A percentile compares a stretch with the other conserved stretches of the same genome.
These are phyloP conservation scores for Portevinia maculata DNA, from an alignment of 2,888 invertebrate species.

Conservation along the genomic window DNA sequence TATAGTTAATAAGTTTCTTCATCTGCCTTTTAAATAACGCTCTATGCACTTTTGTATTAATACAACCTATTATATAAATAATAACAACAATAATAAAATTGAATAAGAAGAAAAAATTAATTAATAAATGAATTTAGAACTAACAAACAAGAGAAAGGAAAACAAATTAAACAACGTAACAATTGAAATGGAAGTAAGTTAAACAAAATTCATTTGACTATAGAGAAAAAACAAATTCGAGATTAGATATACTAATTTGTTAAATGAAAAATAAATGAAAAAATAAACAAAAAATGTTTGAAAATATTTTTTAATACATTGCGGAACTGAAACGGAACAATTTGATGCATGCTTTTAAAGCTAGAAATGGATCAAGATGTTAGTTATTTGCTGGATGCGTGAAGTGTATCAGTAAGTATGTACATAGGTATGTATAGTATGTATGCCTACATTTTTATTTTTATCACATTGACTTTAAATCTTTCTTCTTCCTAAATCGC, in stretches of 20 bases:
- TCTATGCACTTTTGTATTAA: conserved; percentile 73
- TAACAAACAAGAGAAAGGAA: conserved; percentile 23
- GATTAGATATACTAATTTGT: conserved; percentile 72
- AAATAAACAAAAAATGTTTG: conserved; percentile 38
- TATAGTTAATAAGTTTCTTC: conserved; percentile 68
- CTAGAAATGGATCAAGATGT: no score
- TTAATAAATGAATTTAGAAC: conserved; percentile 49
- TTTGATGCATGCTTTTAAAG: no score
- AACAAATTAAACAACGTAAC: conserved; percentile 47
- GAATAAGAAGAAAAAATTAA: conserved; percentile 42
- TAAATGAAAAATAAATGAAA: conserved; percentile 70
- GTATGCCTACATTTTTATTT: no score
- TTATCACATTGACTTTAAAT: no score
- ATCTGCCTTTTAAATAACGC: conserved; percentile 73
- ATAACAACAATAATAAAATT: conserved; percentile 57
- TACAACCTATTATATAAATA: conserved; percentile 68
- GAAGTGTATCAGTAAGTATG: no score
- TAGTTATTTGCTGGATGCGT: no score
- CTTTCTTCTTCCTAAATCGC: no score
- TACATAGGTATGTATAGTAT: no score
- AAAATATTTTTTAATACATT: background rate
- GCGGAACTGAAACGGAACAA: no score
- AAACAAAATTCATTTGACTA: conserved; percentile 60
- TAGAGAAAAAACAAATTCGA: conserved; percentile 69
- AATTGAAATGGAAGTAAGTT: conserved; percentile 45